Percentiles rank a stretch among this genome's conserved stretches.
Conservation (phyloP, 2,113 vertebrate species). For the Tetrax tetrax region DNA sequence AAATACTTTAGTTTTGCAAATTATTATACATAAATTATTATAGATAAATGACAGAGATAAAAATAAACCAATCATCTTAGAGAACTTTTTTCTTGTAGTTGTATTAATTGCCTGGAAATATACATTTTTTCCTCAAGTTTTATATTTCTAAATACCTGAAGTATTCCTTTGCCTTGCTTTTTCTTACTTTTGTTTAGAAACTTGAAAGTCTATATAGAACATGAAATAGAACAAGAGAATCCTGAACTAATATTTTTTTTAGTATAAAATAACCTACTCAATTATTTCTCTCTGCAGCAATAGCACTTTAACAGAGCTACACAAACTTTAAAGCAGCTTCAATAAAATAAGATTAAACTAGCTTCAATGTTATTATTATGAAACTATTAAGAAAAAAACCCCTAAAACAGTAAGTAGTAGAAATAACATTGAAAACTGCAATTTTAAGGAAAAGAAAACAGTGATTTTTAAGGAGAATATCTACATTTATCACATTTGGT, state of each 20-base stretch:
- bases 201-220: background rate
- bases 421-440: background rate
- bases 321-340: background rate
- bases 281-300: background rate
- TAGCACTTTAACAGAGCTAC: background rate
- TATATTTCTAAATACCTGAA: background rate
- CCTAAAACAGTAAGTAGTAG: background rate
- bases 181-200: background rate
- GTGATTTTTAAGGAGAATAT: background rate
- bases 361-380: background rate
- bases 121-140: background rate
- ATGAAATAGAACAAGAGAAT: background rate
- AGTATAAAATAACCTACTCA: background rate
- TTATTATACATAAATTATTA: background rate
- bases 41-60: background rate
- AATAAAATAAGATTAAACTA: background rate
- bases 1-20: background rate
- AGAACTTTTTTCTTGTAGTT: background rate
- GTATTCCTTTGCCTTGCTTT: background rate
- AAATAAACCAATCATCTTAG: background rate
- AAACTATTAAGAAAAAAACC: background rate
- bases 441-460: background rate
- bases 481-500: background rate
- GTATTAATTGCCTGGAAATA: background rate
- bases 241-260: background rate